A percentile compares a stretch with the other conserved stretches of the same genome.
Conservation (phyloP, 1,140 invertebrate species). For the Conus betulinus region DNA sequence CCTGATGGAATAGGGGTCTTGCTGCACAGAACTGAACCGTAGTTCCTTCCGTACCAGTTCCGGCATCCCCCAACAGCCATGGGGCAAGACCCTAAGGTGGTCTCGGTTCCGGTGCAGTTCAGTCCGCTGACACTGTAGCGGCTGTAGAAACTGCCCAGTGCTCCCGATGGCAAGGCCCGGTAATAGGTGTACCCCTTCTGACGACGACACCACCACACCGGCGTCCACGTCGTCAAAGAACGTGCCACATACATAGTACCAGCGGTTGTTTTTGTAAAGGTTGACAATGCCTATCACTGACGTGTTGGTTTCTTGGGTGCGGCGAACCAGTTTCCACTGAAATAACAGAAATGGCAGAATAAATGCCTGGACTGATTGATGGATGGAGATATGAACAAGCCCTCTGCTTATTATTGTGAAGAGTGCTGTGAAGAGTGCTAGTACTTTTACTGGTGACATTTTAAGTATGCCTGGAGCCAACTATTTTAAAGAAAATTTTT, state of each 20-base stretch:
- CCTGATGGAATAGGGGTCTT: conserved; percentile 45
- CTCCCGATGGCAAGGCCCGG: conserved; percentile 12
- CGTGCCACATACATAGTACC: conserved; percentile 85
- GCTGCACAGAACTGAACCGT: conserved; percentile 62
- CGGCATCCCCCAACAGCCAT: conserved; percentile 52
- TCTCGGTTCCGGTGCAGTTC: conserved; percentile 56
- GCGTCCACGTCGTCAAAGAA: conserved; percentile 83
- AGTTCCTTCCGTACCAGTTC: conserved; percentile 52
- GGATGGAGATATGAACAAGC: too few relatives aligned
- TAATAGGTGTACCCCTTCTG: conserved; percentile 79
- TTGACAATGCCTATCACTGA: conserved; percentile 32
- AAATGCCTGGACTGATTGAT: too few relatives aligned
- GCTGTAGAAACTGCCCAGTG: conserved; percentile 74
- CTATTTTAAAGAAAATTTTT: too few relatives aligned
- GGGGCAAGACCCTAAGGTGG: conserved; percentile 52
- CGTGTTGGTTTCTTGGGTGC: conserved; percentile 8
- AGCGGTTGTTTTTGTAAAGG: conserved; percentile 65
- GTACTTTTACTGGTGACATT: too few relatives aligned
- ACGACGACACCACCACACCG: conserved; percentile 82
- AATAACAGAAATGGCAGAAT: neutral
- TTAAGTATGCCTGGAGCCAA: too few relatives aligned
- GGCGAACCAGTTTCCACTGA: conserved; percentile 23
- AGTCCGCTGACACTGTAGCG: conserved; percentile 46
- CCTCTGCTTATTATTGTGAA: too few relatives aligned
- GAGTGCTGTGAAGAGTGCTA: too few relatives aligned